Conservation (phyloP, 2,888 invertebrate species). For the Caenorhabditis uteleia region DNA sequence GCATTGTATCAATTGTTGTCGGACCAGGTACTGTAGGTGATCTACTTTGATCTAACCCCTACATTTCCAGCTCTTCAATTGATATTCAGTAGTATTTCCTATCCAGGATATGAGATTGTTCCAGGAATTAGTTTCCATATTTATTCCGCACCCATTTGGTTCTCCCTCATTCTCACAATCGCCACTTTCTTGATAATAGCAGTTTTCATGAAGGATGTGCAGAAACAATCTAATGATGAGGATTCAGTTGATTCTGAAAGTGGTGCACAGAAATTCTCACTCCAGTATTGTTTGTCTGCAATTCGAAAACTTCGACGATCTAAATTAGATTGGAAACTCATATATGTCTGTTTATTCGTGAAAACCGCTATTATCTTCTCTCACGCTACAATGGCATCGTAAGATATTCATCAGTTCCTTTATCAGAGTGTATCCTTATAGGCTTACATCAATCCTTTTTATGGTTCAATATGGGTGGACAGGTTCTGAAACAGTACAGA, state of each 20-base stretch:
- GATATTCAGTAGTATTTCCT: conserved; percentile 42
- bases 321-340: conserved; percentile 24
- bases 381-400: conserved; percentile 38
- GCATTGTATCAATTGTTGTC: conserved; percentile 27
- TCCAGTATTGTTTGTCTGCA: conserved; percentile 8
- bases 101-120: conserved; percentile 47
- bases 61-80: conserved; percentile 43
- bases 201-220: conserved; percentile 23
- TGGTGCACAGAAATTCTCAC: conserved; percentile 10
- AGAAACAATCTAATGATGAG: background rate
- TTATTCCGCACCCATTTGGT: conserved; percentile 37
- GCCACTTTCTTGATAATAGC: conserved; percentile 16
- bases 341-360: conserved; percentile 22
- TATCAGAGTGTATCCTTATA: background rate
- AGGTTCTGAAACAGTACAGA: conserved; percentile 31
- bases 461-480: conserved; percentile 42
- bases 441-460: conserved; percentile 31
- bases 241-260: background rate
- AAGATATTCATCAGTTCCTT: too few species aligned
- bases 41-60: background rate
- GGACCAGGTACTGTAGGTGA: too few species aligned
- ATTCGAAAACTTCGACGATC: background rate
- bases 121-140: conserved; percentile 34
- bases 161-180: conserved; percentile 24
- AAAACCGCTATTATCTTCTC: conserved; percentile 33